Evolutionary conservation across 2,888 invertebrate species (phyloP).

Genomic region (Acrobasis suavella): DNA sequence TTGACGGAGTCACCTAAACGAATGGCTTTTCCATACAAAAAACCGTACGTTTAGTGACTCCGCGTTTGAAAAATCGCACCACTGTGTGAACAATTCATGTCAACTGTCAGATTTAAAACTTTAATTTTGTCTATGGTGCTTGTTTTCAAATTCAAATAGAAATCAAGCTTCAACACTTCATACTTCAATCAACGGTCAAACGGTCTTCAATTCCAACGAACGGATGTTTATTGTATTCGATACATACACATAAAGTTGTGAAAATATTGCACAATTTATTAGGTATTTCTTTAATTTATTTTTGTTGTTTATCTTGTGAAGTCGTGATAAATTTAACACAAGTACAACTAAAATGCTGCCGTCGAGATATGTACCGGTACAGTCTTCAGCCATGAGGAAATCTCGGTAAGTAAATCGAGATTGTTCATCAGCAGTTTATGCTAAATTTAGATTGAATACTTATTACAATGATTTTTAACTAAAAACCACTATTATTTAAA

Average conservation of each 20-base stretch:
- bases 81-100: not conserved
- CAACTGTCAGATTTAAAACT: constrained; percentile 32
- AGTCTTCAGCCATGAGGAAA: constrained; percentile 56
- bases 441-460: too few relatives aligned
- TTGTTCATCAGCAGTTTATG: too few relatives aligned
- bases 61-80: too few relatives aligned
- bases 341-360: constrained; percentile 45
- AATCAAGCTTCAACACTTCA: too few relatives aligned
- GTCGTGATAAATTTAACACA: too few relatives aligned
- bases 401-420: constrained; percentile 51
- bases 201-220: not conserved
- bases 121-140: constrained; percentile 6
- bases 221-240: constrained; percentile 6
- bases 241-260: not conserved
- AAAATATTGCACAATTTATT: not conserved
- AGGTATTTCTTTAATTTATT: not conserved
- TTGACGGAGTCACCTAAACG: too few relatives aligned
- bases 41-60: too few relatives aligned
- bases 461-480: too few relatives aligned
- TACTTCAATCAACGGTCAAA: constrained; percentile 9
- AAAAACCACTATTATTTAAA: too few relatives aligned
- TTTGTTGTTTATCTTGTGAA: too few relatives aligned
- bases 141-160: constrained; percentile 26
- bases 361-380: constrained; percentile 50
- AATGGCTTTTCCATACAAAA: too few relatives aligned